Conservation (phyloP, 2,888 invertebrate genomes). For the Drosophila diplacantha region DNA sequence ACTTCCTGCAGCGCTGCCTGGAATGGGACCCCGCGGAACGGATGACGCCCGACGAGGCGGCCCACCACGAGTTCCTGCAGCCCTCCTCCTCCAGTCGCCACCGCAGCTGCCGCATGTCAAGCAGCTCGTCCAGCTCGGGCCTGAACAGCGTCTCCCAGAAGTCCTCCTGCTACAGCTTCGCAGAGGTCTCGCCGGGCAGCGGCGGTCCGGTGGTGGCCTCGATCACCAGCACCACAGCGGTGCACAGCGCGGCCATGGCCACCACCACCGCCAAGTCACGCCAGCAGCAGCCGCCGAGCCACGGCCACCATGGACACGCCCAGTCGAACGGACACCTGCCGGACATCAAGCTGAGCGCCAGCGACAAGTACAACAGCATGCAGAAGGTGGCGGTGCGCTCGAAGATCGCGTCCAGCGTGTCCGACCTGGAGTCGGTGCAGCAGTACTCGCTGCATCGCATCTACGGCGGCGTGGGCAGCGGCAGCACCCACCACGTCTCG, state of each 20-base stretch:
- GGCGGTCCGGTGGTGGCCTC: constrained; percentile 70
- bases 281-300: constrained; percentile 41
- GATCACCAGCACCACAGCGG: constrained; percentile 71
- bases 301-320: constrained; percentile 57
- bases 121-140: constrained; percentile 74
- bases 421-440: constrained; percentile 77
- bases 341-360: constrained; percentile 77
- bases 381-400: constrained; percentile 76
- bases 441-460: constrained; percentile 77
- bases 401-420: constrained; percentile 77
- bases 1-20: constrained; percentile 92
- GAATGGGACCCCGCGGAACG: constrained; percentile 96
- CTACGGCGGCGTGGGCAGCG: constrained; percentile 72
- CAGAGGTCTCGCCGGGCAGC: constrained; percentile 73
- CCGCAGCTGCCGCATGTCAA: constrained; percentile 75
- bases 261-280: constrained; percentile 59
- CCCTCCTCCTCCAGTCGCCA: constrained; percentile 79
- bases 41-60: constrained; percentile 93
- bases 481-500: constrained; percentile 66
- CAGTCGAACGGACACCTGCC: constrained; percentile 76
- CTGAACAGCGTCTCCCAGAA: constrained; percentile 75
- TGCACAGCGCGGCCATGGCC: constrained; percentile 74
- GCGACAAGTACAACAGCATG: constrained; percentile 77
- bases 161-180: constrained; percentile 74
- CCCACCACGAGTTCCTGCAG: constrained; percentile 91